A percentile compares a stretch with the other conserved stretches of the same genome.
These are phyloP conservation scores for Varanus salvator DNA, from an alignment of 2,113 vertebrate genomes.

Conservation along the genomic window DNA sequence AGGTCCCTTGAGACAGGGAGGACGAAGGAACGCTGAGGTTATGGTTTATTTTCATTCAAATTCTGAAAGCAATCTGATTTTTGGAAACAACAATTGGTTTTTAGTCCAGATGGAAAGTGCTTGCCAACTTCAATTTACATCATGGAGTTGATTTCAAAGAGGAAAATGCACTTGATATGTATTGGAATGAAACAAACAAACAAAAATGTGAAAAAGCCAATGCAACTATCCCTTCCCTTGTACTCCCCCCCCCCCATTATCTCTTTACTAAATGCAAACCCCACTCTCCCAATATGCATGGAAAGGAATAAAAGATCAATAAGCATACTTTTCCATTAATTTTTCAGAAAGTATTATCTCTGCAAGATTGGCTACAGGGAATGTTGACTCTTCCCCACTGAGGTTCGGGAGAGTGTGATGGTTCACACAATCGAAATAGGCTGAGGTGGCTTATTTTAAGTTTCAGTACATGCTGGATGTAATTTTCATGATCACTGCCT, in stretches of 20 bases:
- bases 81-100: conserved; percentile 41
- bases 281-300: neutral
- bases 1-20: conserved; percentile 13
- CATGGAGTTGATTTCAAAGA: conserved; percentile 39
- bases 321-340: neutral
- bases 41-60: conserved; percentile 12
- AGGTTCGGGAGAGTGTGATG: no score
- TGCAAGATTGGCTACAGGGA: neutral
- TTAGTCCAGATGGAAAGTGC: conserved; percentile 40
- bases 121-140: conserved; percentile 20
- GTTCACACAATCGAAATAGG: no score
- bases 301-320: neutral
- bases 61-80: conserved; percentile 13
- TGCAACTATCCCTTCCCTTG: neutral
- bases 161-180: conserved; percentile 27
- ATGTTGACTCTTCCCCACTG: no score
- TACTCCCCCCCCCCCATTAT: neutral
- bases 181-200: conserved; percentile 3
- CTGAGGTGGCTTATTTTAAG: no score
- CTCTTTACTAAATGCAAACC: neutral
- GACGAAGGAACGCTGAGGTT: conserved; percentile 12
- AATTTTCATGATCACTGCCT: no score
- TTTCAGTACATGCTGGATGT: no score
- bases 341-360: neutral
- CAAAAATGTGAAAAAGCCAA: conserved; percentile 13